A percentile compares a stretch with the other conserved stretches of the same genome.
Conservation (phyloP, 2,888 invertebrate species). For the Zygaena filipendulae region DNA sequence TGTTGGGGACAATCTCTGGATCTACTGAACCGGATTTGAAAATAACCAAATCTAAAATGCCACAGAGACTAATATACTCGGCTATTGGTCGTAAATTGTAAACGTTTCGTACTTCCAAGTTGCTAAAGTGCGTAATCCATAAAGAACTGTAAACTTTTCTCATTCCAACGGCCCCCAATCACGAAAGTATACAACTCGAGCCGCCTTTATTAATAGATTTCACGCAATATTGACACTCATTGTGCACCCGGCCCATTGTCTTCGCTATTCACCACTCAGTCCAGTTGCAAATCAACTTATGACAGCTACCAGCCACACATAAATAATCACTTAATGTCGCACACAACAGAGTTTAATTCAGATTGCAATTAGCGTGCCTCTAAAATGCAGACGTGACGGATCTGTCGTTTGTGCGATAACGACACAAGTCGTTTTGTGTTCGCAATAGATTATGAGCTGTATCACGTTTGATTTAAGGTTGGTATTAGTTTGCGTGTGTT, state of each 20-base stretch:
- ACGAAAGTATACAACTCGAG: no score
- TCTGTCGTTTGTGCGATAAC: slow-evolving; percentile 24
- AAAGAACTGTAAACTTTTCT: no score
- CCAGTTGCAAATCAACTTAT: slow-evolving; percentile 23
- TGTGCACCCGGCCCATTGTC: slow-evolving; percentile 36
- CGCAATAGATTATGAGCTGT: slow-evolving; percentile 26
- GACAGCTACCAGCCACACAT: slow-evolving; percentile 16
- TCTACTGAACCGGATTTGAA: no score
- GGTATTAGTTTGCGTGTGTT: slow-evolving; percentile 25
- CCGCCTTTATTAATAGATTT: slow-evolving; percentile 27
- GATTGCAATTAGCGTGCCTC: slow-evolving; percentile 21
- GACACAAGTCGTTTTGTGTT: slow-evolving; percentile 23
- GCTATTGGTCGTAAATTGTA: no score
- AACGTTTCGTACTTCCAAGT: no score
- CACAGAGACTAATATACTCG: no score
- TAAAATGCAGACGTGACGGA: slow-evolving; percentile 32
- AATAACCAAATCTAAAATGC: no score
- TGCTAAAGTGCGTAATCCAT: no score
- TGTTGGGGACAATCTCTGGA: no score
- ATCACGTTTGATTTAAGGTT: slow-evolving; percentile 22
- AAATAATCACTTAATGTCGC: background rate
- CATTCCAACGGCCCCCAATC: no score
- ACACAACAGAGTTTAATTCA: slow-evolving; percentile 10
- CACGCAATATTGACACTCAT: slow-evolving; percentile 34
- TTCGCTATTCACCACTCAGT: slow-evolving; percentile 19